Percentiles rank a stretch among this genome's conserved stretches.
phyloP scores from a whole-genome alignment of 2,888 invertebrate genomes.

The Pogonocherus hispidulus region DNA sequence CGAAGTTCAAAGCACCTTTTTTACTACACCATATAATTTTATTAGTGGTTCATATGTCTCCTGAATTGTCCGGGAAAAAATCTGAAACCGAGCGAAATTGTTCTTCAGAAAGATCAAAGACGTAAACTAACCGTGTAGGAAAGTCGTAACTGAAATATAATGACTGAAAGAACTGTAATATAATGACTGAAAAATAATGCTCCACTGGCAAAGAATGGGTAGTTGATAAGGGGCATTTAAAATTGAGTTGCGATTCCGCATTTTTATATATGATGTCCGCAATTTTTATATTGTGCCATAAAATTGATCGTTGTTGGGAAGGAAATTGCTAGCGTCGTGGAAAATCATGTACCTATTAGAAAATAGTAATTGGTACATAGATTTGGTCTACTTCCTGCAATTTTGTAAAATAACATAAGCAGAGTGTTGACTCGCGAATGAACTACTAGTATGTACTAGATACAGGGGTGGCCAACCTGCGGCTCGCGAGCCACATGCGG shows the following conservation, averaged over 20 bases:
- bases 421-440: too few species aligned
- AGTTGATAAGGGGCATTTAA: background rate
- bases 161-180: too few species aligned
- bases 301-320: background rate
- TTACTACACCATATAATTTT: background rate
- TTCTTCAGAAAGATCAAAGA: background rate
- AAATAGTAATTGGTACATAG: too few species aligned
- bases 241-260: background rate
- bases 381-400: too few species aligned
- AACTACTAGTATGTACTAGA: too few species aligned
- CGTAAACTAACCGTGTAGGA: background rate
- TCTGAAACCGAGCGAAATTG: background rate
- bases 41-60: background rate
- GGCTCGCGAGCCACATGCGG: too few species aligned
- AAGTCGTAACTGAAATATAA: conserved; percentile 6
- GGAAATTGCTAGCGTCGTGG: background rate
- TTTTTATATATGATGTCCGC: background rate
- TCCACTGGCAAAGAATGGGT: background rate
- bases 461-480: too few species aligned
- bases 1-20: too few species aligned
- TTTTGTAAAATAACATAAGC: too few species aligned
- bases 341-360: too few species aligned
- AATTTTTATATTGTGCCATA: too few species aligned
- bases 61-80: background rate
- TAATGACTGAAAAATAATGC: conserved; percentile 8